Percentiles rank a stretch among this genome's conserved stretches.
These are phyloP conservation scores for Nycticebus coucang DNA, from an alignment of 2,113 vertebrate genomes.

Conservation along the genomic window DNA sequence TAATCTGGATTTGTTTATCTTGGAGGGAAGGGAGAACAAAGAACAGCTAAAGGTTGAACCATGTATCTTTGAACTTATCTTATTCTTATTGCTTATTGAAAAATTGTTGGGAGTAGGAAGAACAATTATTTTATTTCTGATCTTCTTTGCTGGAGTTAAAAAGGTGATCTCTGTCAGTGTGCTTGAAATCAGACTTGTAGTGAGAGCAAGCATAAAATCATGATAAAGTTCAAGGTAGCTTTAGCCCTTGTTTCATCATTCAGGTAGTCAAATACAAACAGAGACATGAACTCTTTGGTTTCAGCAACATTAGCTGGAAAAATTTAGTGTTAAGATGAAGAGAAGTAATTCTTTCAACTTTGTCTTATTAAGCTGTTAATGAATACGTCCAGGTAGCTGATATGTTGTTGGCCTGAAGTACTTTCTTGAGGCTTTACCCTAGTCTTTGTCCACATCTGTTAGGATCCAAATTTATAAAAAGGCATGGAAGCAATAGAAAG, in stretches of 20 bases:
- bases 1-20: constrained; percentile 22
- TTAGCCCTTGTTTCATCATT: background rate
- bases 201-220: background rate
- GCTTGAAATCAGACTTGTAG: constrained; percentile 14
- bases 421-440: background rate
- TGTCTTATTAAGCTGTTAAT: constrained; percentile 10
- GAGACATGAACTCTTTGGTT: background rate
- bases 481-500: background rate
- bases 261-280: background rate
- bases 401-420: background rate
- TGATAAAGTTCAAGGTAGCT: background rate
- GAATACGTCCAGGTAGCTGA: background rate
- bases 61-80: background rate
- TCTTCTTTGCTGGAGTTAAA: background rate
- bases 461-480: background rate
- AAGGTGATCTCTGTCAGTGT: background rate
- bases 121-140: background rate
- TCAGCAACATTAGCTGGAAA: background rate
- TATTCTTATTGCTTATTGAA: background rate
- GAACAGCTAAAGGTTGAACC: background rate
- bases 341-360: background rate
- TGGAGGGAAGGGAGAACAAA: background rate
- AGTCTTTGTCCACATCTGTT: background rate
- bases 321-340: background rate
- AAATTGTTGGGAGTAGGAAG: background rate